These are phyloP conservation scores for Mobula hypostoma DNA, from an alignment of 2,113 vertebrate species.

Conservation along the genomic window DNA sequence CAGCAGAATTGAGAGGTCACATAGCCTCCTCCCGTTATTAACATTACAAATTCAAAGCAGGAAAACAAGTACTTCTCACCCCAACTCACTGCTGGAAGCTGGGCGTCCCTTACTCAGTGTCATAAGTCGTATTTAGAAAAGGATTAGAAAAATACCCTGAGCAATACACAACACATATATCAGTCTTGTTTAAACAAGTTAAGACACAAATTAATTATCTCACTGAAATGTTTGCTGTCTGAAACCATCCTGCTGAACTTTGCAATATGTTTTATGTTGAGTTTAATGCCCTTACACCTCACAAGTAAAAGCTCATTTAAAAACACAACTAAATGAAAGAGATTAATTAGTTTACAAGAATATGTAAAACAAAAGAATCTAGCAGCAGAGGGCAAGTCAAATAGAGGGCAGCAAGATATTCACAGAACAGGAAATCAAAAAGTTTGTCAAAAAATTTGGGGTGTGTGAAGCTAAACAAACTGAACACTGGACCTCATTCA, in stretches of 20 bases:
- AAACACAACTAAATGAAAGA: neutral
- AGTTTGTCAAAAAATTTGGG: neutral
- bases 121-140: neutral
- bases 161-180: neutral
- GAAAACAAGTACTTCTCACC: no score
- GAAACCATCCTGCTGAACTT: neutral
- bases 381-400: neutral
- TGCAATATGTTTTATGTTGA: neutral
- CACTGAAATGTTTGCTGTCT: neutral
- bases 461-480: neutral
- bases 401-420: neutral
- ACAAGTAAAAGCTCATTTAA: neutral
- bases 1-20: no score
- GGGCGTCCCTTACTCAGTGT: neutral
- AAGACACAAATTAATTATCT: neutral
- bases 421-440: neutral
- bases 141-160: neutral
- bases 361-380: neutral
- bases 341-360: constrained; percentile 8
- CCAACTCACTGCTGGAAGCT: neutral
- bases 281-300: neutral
- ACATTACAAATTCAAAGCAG: no score
- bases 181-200: constrained; percentile 10
- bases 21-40: no score
- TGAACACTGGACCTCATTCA: neutral